A percentile compares a stretch with the other conserved stretches of the same genome.
Conservation (phyloP, 2,113 vertebrate species). For the Raja brachyura region DNA sequence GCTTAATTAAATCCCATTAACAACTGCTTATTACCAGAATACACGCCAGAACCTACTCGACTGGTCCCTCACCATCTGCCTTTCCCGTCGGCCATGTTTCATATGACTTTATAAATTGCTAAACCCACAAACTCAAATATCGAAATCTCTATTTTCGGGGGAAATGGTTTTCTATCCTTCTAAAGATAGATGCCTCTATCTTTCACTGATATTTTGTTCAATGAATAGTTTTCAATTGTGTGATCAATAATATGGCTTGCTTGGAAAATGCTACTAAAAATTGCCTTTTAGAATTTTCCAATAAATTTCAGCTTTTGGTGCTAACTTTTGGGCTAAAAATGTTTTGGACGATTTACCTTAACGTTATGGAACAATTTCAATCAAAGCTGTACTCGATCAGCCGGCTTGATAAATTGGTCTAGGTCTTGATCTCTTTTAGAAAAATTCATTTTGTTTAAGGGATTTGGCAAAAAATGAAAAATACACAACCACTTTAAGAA, state of each 20-base stretch:
- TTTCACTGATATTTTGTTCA: neutral
- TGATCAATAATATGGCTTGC: too few relatives aligned
- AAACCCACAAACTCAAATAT: neutral
- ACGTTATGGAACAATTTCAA: neutral
- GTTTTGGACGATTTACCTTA: neutral
- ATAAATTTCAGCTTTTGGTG: neutral
- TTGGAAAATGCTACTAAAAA: neutral
- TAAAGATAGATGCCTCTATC: too few relatives aligned
- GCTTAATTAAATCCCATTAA: conserved; percentile 30
- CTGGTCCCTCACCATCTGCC: conserved; percentile 24
- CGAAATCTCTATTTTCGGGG: too few relatives aligned
- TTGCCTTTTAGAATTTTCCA: neutral
- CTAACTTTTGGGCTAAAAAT: neutral
- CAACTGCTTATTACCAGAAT: conserved; percentile 28
- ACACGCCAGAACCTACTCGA: neutral
- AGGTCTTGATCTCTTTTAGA: neutral
- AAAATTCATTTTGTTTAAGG: neutral
- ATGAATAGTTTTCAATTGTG: neutral
- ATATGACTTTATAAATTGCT: neutral
- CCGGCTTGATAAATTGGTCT: too few relatives aligned
- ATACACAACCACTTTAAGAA: neutral
- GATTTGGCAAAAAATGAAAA: neutral
- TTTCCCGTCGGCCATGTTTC: neutral
- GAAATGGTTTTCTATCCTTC: neutral
- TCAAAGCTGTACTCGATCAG: too few relatives aligned